phyloP scores from a whole-genome alignment of 2,797 vertebrate species.

The Clarias platycephalus region DNA sequence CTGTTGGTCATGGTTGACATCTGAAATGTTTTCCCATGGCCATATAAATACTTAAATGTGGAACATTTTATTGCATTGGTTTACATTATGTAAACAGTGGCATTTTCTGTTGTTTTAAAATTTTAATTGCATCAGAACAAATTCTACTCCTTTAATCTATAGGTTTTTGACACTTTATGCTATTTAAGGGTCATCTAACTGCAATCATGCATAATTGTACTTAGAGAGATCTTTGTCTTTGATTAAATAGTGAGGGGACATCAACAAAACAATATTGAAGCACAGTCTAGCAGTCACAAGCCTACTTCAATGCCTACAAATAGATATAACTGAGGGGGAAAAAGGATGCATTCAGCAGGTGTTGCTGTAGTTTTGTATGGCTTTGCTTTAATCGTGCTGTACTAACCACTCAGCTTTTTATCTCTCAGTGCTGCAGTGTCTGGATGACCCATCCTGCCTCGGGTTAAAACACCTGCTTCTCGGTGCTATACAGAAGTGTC shows the following conservation, averaged over 20 bases:
- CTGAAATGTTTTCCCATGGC: not conserved
- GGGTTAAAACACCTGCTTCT: constrained; percentile 94
- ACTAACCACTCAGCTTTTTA: constrained; percentile 21
- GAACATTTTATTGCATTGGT: not conserved
- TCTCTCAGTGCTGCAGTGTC: constrained; percentile 84
- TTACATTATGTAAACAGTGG: not conserved
- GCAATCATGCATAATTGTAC: not conserved
- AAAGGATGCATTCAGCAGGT: not conserved
- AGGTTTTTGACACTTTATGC: not conserved
- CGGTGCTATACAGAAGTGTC: constrained; percentile 93
- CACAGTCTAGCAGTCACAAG: not conserved
- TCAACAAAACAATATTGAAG: not conserved
- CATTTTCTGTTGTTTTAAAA: not conserved
- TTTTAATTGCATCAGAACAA: not conserved
- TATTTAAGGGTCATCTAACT: not conserved
- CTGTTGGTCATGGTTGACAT: not conserved
- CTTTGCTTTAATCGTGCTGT: not conserved
- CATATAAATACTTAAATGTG: not conserved
- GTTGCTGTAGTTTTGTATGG: not conserved
- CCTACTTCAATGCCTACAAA: not conserved
- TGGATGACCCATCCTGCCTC: constrained; percentile 80
- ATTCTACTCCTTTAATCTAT: not conserved
- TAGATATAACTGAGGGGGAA: not conserved
- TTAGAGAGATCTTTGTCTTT: not conserved
- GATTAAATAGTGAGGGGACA: not conserved